Evolutionary conservation across 2,113 vertebrate species (phyloP).

Genomic region (Brachirus orientalis): DNA sequence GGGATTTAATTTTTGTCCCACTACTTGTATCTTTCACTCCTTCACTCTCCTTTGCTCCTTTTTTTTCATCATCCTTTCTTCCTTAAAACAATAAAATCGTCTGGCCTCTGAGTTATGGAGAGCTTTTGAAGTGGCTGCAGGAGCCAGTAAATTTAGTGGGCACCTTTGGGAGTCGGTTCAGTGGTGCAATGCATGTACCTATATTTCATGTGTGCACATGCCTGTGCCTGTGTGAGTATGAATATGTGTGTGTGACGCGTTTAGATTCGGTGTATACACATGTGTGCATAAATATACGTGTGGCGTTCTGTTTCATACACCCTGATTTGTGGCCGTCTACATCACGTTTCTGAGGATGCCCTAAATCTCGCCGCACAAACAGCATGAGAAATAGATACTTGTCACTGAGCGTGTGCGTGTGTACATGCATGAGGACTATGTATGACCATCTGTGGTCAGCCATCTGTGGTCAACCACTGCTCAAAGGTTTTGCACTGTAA

Average conservation of each 20-base stretch:
- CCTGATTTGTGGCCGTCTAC: constrained; percentile 91
- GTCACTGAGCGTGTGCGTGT: no score
- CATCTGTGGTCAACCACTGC: constrained; percentile 1
- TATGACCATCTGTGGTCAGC: constrained; percentile 11
- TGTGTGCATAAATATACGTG: constrained; percentile 32
- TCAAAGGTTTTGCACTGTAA: background rate
- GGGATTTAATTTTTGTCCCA: constrained; percentile 70
- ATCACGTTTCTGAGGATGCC: constrained; percentile 87
- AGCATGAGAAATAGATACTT: constrained; percentile 56
- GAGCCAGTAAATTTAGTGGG: constrained; percentile 94
- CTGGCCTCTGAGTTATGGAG: constrained; percentile 90
- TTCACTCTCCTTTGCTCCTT: constrained; percentile 59
- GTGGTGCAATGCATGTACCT: constrained; percentile 77
- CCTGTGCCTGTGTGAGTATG: constrained; percentile 25
- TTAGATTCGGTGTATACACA: constrained; percentile 23
- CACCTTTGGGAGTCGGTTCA: constrained; percentile 87
- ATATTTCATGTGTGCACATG: constrained; percentile 71
- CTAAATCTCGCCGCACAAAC: constrained; percentile 86
- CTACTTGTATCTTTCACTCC: constrained; percentile 82
- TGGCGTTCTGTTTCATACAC: constrained; percentile 86
- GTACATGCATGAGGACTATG: constrained; percentile 21
- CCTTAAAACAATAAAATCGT: constrained; percentile 90
- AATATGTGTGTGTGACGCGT: constrained; percentile 44
- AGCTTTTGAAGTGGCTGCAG: constrained; percentile 92
- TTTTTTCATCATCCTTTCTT: constrained; percentile 81